Conservation (phyloP, 2,113 vertebrate species). For the Chloropsis hardwickii region DNA sequence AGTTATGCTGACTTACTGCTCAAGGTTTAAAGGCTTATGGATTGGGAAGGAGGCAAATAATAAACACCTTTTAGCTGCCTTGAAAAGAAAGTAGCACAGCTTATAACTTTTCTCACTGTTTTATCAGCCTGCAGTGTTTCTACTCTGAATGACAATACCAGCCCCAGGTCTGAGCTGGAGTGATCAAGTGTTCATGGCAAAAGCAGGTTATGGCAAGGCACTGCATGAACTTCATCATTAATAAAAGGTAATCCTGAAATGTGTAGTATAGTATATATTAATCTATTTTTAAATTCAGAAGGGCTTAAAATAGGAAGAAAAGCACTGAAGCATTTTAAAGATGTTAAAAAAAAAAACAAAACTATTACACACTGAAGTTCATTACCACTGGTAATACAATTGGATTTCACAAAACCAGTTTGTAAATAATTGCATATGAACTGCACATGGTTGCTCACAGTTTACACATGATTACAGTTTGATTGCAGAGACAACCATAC, state of each 20-base stretch:
- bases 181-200: not conserved
- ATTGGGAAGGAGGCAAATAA: not conserved
- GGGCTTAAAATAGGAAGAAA: not conserved
- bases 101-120: not conserved
- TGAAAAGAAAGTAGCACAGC: not conserved
- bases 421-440: constrained; percentile 67
- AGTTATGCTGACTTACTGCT: not conserved
- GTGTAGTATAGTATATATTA: not conserved
- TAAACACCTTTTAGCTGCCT: constrained; percentile 1
- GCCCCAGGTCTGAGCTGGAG: not conserved
- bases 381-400: constrained; percentile 49
- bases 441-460: constrained; percentile 53
- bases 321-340: constrained; percentile 11
- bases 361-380: not conserved
- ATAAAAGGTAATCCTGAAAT: not conserved
- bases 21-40: not conserved
- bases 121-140: not conserved
- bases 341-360: not conserved
- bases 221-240: not conserved
- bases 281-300: not conserved
- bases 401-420: constrained; percentile 53
- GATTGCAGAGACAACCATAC: constrained; percentile 61
- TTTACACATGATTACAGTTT: constrained; percentile 68
- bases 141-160: not conserved
- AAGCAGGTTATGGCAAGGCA: not conserved